These are phyloP conservation scores for Lycaon pictus DNA, from an alignment of 2,113 vertebrate species.

Conservation along the genomic window DNA sequence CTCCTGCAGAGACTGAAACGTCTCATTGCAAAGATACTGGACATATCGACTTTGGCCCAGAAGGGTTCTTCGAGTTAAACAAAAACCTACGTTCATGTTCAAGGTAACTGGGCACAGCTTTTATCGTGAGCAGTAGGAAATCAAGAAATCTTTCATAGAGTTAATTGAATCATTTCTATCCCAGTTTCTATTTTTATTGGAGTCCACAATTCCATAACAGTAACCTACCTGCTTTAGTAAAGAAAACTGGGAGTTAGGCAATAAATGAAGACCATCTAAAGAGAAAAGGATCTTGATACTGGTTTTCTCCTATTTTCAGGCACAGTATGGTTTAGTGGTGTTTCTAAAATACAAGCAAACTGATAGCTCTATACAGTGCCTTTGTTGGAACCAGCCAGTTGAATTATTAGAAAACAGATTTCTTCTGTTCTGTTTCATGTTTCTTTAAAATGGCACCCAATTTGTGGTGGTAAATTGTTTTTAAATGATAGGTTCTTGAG, in stretches of 20 bases:
- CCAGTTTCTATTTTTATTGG: background rate
- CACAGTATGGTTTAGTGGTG: background rate
- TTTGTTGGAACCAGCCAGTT: background rate
- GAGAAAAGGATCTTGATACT: background rate
- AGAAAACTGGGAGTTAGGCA: background rate
- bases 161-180: background rate
- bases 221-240: background rate
- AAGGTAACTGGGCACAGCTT: background rate
- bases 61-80: background rate
- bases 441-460: slow-evolving; percentile 28
- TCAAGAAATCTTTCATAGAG: background rate
- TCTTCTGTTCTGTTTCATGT: slow-evolving; percentile 26
- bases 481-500: slow-evolving; percentile 69
- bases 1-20: background rate
- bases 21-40: background rate
- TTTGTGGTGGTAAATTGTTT: slow-evolving; percentile 60
- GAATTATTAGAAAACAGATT: slow-evolving; percentile 53
- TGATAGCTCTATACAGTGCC: background rate
- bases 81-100: background rate
- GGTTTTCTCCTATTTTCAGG: background rate
- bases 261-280: background rate
- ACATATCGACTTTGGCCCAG: background rate
- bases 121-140: background rate
- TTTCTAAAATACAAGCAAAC: background rate
- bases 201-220: background rate